Evolutionary conservation across 2,888 invertebrate species (phyloP).

Genomic region (Mimumesa dahlbomi): DNA sequence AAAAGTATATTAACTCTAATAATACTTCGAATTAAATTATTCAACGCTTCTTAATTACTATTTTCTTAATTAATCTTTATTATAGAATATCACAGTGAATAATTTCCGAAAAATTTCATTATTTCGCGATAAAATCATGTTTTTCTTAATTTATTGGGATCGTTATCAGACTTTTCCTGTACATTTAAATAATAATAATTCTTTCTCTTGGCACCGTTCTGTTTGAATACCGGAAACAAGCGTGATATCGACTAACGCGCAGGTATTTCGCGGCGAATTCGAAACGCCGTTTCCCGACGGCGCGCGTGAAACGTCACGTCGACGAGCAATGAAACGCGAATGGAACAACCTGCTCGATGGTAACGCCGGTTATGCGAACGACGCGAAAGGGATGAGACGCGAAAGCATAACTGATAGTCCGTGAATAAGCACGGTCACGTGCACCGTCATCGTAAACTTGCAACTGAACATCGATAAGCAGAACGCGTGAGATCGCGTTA

Average conservation of each 20-base stretch:
- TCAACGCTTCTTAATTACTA: no score
- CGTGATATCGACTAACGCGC: conserved; percentile 41
- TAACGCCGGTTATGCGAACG: conserved; percentile 33
- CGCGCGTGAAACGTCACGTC: conserved; percentile 1
- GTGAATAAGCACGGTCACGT: conserved; percentile 40
- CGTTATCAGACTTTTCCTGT: no score
- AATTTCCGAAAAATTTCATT: no score
- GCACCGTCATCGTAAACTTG: conserved; percentile 29
- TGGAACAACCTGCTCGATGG: conserved; percentile 22
- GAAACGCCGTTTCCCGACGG: conserved; percentile 43
- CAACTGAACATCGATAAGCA: no score
- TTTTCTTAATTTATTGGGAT: no score
- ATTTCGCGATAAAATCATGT: no score
- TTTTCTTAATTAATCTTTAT: no score
- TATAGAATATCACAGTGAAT: no score
- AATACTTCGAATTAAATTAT: no score
- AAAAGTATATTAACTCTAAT: no score
- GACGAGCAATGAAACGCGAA: conserved; percentile 27
- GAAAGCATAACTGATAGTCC: conserved; percentile 42
- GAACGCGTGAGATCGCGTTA: no score
- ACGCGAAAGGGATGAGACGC: conserved; percentile 41
- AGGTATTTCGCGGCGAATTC: conserved; percentile 46
- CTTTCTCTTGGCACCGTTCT: conserved; percentile 28
- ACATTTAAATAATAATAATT: no score
- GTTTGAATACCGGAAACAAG: conserved; percentile 35